Conservation (phyloP, 2,797 vertebrate species). For the Ambastaia sidthimunki region DNA sequence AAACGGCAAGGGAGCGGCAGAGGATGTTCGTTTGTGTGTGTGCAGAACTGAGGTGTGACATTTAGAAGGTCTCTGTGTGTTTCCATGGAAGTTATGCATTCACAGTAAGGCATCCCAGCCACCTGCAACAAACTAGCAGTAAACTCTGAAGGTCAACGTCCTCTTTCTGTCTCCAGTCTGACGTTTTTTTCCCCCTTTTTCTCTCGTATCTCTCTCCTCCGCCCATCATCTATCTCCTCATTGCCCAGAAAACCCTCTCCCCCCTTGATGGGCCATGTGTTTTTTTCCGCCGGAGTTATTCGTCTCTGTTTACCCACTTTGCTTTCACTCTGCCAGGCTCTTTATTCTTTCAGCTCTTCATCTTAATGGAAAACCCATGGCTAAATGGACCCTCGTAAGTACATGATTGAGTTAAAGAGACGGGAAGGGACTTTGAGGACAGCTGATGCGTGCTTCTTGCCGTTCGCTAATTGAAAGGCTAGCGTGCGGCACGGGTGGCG, state of each 20-base stretch:
- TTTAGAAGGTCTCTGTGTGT: constrained; percentile 45
- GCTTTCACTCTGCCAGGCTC: constrained; percentile 36
- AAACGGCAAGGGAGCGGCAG: constrained; percentile 4
- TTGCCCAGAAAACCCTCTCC: constrained; percentile 32
- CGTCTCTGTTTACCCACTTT: constrained; percentile 38
- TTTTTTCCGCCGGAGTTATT: constrained; percentile 25
- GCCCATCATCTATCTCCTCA: constrained; percentile 19
- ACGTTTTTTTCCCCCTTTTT: constrained; percentile 8
- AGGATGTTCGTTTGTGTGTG: constrained; percentile 10
- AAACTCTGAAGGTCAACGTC: constrained; percentile 44
- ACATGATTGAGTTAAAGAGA: constrained; percentile 72
- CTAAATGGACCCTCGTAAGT: constrained; percentile 72
- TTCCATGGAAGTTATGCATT: constrained; percentile 45
- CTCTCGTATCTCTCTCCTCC: constrained; percentile 1
- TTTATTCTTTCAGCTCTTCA: constrained; percentile 58
- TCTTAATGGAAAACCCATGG: constrained; percentile 71
- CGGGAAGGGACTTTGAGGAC: constrained; percentile 65
- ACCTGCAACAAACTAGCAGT: constrained; percentile 50
- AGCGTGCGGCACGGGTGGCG: constrained; percentile 65
- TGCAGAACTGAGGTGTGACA: constrained; percentile 35
- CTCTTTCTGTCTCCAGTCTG: background rate
- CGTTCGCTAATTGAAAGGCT: constrained; percentile 80
- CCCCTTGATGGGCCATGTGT: constrained; percentile 27
- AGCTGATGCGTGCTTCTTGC: constrained; percentile 76
- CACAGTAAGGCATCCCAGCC: constrained; percentile 49